A percentile compares a stretch with the other conserved stretches of the same genome.
Conservation (phyloP, 2,888 invertebrate species). For the Serripes groenlandicus region DNA sequence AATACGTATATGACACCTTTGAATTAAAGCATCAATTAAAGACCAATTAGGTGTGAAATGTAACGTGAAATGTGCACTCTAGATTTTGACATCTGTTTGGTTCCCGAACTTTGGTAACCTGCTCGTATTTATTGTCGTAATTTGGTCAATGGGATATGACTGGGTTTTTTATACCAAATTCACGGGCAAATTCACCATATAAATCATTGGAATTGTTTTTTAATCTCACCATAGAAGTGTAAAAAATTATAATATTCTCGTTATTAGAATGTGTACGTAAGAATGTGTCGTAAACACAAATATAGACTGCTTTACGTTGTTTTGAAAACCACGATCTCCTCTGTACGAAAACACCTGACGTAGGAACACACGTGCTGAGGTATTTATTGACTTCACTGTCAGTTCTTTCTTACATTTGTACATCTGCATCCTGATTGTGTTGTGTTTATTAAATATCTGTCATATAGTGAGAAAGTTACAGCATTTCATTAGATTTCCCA, state of each 20-base stretch:
- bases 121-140: no score
- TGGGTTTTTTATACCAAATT: no score
- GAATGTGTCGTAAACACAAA: not conserved
- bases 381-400: no score
- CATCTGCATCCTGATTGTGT: no score
- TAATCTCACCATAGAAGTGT: not conserved
- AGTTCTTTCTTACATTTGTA: no score
- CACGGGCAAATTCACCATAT: no score
- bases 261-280: not conserved
- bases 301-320: conserved; percentile 27
- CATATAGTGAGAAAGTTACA: no score
- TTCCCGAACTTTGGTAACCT: conserved; percentile 2
- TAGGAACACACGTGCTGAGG: not conserved
- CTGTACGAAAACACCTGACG: not conserved
- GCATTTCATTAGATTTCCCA: no score
- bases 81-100: not conserved
- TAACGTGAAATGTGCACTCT: not conserved
- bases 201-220: no score
- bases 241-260: not conserved
- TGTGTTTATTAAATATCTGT: no score
- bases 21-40: not conserved
- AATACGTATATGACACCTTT: not conserved
- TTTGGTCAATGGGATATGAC: no score
- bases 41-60: not conserved
- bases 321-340: conserved; percentile 16